Base-by-base conservation (phyloP, 2,888 invertebrate genomes). In the Andrena bicolor region DNA sequence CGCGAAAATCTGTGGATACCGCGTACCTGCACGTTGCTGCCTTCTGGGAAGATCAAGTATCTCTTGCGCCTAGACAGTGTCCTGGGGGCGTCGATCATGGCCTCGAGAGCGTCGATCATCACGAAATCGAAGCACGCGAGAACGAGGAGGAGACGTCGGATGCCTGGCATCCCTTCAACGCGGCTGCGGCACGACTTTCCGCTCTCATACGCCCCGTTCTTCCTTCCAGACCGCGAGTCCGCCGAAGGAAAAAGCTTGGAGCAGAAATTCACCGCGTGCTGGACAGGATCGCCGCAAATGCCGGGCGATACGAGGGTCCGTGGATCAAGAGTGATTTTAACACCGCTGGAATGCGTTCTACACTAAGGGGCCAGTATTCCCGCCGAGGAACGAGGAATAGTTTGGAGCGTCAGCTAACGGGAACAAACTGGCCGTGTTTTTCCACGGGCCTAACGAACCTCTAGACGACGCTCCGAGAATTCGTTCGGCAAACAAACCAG, bases 1-100 rank as follows among this genome's bases (percentile, higher is more conserved):
- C 6, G 51, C 20, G 20, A 20, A 51, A 51, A 51, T 51, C 51
- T 20, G 51, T 20, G 51, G 8, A 20, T 20, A 6, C 56, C 10
- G 23, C 69, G 77, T 78, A 96, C 94, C 92, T 96, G 96, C 61
- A 96, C 91, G 23, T 96, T 96, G 88, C 96, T 95, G 71, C 96
- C 96, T 93, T 95, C 95, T 1, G 95, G 95, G 91, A 96, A 96
- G 84, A 96, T 93, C 66, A 96, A 89, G 89, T 95, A 96, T 83
- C 96, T 94, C 89, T 95, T 95, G 77, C 94, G 94, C 82, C 96
- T 93, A 0, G 95, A 95, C 70, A 95, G 91, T 7, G 88, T 75
- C 66, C 83, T 86, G 8, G 86, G 32, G 1, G 49, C 20, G 13
- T 82, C 75, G 35, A 76, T 70, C 51, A 41, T 41, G 61, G 73